Evolutionary conservation across 2,113 vertebrate genomes (phyloP).

Genomic region (Nansenia antarctica): DNA sequence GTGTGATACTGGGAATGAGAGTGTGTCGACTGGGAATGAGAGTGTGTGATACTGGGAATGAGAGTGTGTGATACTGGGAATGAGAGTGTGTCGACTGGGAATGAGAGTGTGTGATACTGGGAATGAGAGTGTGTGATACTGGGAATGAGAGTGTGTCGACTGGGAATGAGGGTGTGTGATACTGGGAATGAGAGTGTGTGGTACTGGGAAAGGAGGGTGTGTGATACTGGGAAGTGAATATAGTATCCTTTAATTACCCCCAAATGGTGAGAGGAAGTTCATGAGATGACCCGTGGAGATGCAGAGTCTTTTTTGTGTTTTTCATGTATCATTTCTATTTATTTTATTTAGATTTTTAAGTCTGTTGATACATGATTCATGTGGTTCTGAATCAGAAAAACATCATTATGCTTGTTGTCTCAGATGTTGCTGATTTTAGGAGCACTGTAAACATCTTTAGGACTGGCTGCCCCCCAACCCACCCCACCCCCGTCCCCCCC

Average conservation of each 20-base stretch:
- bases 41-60: too few species aligned
- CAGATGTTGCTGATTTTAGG: constrained; percentile 39
- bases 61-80: too few species aligned
- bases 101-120: too few species aligned
- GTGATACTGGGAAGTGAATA: too few species aligned
- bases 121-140: too few species aligned
- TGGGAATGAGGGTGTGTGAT: constrained; percentile 28
- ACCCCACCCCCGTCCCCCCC: too few species aligned
- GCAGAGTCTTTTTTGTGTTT: too few species aligned
- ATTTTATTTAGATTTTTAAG: constrained; percentile 32
- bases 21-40: constrained; percentile 18
- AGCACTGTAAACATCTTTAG: constrained; percentile 22
- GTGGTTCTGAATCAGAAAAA: constrained; percentile 17
- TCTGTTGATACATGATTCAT: constrained; percentile 22
- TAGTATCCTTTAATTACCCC: too few species aligned
- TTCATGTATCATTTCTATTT: neutral
- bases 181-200: neutral
- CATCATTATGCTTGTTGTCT: constrained; percentile 21
- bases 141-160: too few species aligned
- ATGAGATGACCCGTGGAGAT: too few species aligned
- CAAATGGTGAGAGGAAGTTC: too few species aligned
- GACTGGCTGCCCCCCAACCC: constrained; percentile 10
- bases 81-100: too few species aligned
- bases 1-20: neutral
- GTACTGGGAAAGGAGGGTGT: constrained; percentile 3